Conservation (phyloP, 2,888 invertebrate genomes). For the Ectropis crepuscularia region DNA sequence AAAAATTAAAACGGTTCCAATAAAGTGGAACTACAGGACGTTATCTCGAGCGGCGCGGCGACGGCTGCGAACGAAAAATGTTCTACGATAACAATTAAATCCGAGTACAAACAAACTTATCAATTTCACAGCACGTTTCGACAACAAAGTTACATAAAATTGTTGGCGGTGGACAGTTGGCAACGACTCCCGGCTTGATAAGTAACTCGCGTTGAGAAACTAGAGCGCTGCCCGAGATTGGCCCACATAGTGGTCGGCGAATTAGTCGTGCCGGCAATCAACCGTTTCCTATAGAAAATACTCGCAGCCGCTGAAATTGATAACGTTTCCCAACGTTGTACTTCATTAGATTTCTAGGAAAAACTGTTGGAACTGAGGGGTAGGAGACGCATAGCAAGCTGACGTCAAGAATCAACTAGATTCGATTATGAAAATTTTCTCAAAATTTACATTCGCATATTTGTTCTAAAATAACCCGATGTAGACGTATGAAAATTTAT, state of each 20-base stretch:
- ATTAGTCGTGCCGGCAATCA: conserved; percentile 78
- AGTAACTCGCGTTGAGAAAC: conserved; percentile 80
- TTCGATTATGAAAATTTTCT: too few species aligned
- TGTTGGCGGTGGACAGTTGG: conserved; percentile 73
- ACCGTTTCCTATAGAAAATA: conserved; percentile 74
- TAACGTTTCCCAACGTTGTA: conserved; percentile 65
- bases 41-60: conserved; percentile 36
- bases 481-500: too few species aligned
- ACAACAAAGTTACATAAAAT: conserved; percentile 81
- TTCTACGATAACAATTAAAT: conserved; percentile 42
- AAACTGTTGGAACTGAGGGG: conserved; percentile 7
- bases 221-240: conserved; percentile 78
- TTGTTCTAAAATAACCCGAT: too few species aligned
- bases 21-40: conserved; percentile 29
- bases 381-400: not conserved
- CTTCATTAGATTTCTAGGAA: conserved; percentile 34
- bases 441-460: too few species aligned
- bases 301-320: conserved; percentile 67
- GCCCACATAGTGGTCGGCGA: conserved; percentile 74
- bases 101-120: conserved; percentile 63
- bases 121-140: conserved; percentile 76
- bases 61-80: conserved; percentile 38
- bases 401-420: not conserved
- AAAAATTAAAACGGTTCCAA: conserved; percentile 26
- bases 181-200: conserved; percentile 76